Base-by-base conservation (phyloP, 2,113 vertebrate genomes). In the Camelus dromedarius region DNA sequence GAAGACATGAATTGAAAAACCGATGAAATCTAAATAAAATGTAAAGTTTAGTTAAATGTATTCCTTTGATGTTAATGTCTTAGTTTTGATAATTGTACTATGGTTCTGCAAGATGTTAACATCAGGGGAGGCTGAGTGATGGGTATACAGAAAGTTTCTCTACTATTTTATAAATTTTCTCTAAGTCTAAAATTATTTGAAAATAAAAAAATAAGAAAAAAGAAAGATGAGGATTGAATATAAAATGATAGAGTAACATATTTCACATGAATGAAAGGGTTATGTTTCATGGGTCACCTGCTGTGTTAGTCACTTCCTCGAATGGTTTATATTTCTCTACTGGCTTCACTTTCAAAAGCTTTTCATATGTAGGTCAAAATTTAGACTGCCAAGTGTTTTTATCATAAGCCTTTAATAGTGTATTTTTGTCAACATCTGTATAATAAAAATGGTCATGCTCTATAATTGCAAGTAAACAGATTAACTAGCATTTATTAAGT, bases 351-450 rank as follows among this genome's bases (percentile, higher is more conserved):
- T 84, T 85, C 81, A 93, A 95, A 96, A 89, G 38, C 38, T 88
- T 96, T 94, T 56, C n/a, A 73, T 77, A 84, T n/a, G 28, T 69
- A 97, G 83, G 82, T 48, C 24, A 97, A 95, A 82, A 93, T 80
- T 67, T 58, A 96, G 56, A 89, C 91, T 15, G 56, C 32, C 84
- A 64, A 56, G 58, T 50, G 58, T 50, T 84, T 91, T 84, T 84
- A 69, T 79, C 92, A 75, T 50, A 89, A 26, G 32, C 6, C 46
- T 93, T 96, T 38, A 77, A 69, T 87, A 87, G 91, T 91, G 72
- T 38, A 62, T 66, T 89, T 91, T 58, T 69, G 30, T 70, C 82
- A 79, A 70, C 15, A 79, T 80, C 77, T 92, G 38, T 79, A 67
- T 73, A 79, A 67, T 42, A n/a, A 96, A 75, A 81, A 92, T 24